Evolutionary conservation across 2,888 invertebrate species (phyloP).

Genomic region (Andrena bucephala): DNA sequence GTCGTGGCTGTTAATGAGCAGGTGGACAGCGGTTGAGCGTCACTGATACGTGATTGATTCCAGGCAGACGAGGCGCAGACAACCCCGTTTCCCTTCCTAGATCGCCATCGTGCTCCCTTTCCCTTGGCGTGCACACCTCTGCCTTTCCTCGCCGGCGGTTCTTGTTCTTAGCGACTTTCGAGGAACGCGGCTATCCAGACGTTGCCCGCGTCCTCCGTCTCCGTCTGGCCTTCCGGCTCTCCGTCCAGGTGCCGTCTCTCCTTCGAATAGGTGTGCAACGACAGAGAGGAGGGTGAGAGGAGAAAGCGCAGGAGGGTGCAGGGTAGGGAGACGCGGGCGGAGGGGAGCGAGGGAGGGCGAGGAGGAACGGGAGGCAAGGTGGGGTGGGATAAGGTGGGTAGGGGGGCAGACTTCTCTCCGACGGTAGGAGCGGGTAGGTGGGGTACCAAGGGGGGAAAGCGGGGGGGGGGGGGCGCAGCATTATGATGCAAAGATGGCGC

Average conservation of each 20-base stretch:
- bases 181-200: constrained; percentile 75
- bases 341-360: constrained; percentile 56
- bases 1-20: not conserved
- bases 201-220: constrained; percentile 34
- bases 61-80: constrained; percentile 83
- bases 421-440: constrained; percentile 66
- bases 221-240: constrained; percentile 72
- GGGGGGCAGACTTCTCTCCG: constrained; percentile 67
- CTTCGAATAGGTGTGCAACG: constrained; percentile 55
- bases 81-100: constrained; percentile 77
- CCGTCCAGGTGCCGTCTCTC: constrained; percentile 77
- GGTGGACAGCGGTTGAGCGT: constrained; percentile 72
- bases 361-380: constrained; percentile 54
- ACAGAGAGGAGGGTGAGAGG: constrained; percentile 40
- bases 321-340: constrained; percentile 47
- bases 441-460: constrained; percentile 69
- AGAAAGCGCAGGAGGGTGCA: constrained; percentile 52
- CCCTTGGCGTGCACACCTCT: constrained; percentile 47
- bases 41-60: constrained; percentile 82
- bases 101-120: constrained; percentile 49
- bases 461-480: constrained; percentile 81
- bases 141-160: constrained; percentile 69
- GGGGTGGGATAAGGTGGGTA: constrained; percentile 63
- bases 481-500: constrained; percentile 85
- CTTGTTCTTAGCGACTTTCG: constrained; percentile 65